These are phyloP conservation scores for Prunella himalayana DNA, from an alignment of 2,113 vertebrate genomes.

Conservation along the genomic window DNA sequence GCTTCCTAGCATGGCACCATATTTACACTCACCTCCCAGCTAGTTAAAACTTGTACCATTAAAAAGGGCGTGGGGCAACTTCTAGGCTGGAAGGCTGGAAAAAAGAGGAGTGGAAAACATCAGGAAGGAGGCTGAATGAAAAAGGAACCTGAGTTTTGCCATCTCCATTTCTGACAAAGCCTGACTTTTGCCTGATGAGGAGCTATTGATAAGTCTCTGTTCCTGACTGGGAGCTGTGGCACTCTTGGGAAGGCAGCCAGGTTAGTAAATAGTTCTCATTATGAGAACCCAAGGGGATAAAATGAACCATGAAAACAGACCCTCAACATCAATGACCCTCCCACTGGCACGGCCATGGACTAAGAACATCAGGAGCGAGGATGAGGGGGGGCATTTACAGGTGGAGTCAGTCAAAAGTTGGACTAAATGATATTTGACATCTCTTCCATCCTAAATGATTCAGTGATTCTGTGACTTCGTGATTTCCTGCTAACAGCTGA, in stretches of 20 bases:
- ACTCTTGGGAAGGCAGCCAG: not conserved
- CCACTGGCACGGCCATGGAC: not conserved
- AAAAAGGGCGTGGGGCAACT: not conserved
- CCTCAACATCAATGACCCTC: not conserved
- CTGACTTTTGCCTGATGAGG: not conserved
- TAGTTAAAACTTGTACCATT: not conserved
- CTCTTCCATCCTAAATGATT: not conserved
- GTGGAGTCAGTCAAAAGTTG: not conserved
- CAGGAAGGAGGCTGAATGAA: not conserved
- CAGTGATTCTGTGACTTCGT: too few relatives aligned
- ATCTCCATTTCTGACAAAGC: not conserved
- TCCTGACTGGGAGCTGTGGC: not conserved
- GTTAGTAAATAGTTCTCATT: not conserved
- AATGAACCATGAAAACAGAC: not conserved
- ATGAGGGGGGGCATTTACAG: not conserved
- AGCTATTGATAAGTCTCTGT: not conserved
- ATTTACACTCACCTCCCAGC: not conserved
- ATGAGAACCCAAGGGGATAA: not conserved
- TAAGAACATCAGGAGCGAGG: accelerated
- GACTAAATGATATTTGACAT: not conserved
- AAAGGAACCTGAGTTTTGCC: not conserved
- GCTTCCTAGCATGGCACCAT: not conserved
- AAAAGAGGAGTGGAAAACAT: not conserved
- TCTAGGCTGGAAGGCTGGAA: not conserved
- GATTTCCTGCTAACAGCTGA: not conserved